Base-by-base conservation (phyloP, 2,888 invertebrate species). In the Emmelina monodactyla region DNA sequence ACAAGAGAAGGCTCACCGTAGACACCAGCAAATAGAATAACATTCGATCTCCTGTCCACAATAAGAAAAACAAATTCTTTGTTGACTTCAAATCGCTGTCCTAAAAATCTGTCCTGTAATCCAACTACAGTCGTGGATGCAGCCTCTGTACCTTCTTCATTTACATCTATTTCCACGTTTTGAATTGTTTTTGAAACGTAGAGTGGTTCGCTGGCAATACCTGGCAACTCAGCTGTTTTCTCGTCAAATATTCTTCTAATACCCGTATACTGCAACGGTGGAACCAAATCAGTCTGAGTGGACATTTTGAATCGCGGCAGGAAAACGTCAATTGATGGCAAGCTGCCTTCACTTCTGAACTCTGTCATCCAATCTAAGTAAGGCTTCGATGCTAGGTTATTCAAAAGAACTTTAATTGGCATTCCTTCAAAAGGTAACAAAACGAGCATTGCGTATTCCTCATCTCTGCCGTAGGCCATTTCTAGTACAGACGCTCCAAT, bases 81-180 rank as follows among this genome's bases (percentile, higher is more conserved):
- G 50, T 88, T 87, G 0, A 86, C 83, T 45, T 80, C 76, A 46
- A 88, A 85, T 43, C 82, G 78, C 14, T 84, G 84, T 1, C 64
- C 66, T 14, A 75, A 42, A 22, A 75, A 64, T 16, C 76, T 67
- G 19, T 76, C 72, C 51, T 79, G 75, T 30, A 79, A 51, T 1
- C 73, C 75, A 0, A 76, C 60, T 0, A 78, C 79, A 2, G 88
- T 83, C 1, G 85, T 82, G 0, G 85, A 84, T 1, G 85, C 81
- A 0, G 89, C 89, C 2, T 85, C 83, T 0, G 89, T 89, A 0
- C 91, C 91, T 52, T 88, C 84, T 62, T 91, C 91, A 34, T 83
- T 85, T 0, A 91, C 89, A 49, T 88, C 86, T 37, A 91, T 82
- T 48, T 84, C 83, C 0, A 89, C 87, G 47, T 85, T 87, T 51